A percentile compares a stretch with the other conserved stretches of the same genome.
These are phyloP conservation scores for Pangasius larnaudii DNA, from an alignment of 2,797 vertebrate species.

Conservation along the genomic window DNA sequence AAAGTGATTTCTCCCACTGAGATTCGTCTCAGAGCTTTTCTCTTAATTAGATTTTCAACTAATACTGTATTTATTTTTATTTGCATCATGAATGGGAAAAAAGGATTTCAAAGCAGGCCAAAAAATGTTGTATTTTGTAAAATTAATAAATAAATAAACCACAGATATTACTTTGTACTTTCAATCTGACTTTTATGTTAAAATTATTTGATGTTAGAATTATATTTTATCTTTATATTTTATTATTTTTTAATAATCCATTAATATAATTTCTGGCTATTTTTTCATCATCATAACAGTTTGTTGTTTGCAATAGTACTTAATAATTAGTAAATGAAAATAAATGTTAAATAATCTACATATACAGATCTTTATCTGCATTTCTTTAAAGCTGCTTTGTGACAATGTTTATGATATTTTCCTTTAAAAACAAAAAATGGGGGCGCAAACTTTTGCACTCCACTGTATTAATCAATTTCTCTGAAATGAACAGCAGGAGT, in stretches of 20 bases:
- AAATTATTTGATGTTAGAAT: background rate
- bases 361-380: background rate
- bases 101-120: background rate
- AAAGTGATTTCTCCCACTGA: background rate
- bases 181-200: background rate
- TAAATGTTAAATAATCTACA: background rate
- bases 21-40: background rate
- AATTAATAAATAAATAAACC: background rate
- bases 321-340: background rate
- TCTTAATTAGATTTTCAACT: conserved; percentile 1
- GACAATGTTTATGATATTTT: background rate
- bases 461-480: background rate
- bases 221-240: background rate
- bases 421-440: background rate
- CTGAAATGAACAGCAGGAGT: background rate
- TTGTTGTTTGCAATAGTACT: background rate
- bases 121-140: background rate
- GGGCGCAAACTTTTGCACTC: background rate
- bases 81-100: background rate
- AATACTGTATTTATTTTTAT: background rate
- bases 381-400: conserved; percentile 1
- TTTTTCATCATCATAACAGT: background rate
- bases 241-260: background rate
- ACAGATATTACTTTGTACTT: background rate
- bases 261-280: background rate